Evolutionary conservation across 2,113 vertebrate genomes (phyloP), one percentile per base, ranked within the genome.

Genomic region (Scortum barcoo): DNA sequence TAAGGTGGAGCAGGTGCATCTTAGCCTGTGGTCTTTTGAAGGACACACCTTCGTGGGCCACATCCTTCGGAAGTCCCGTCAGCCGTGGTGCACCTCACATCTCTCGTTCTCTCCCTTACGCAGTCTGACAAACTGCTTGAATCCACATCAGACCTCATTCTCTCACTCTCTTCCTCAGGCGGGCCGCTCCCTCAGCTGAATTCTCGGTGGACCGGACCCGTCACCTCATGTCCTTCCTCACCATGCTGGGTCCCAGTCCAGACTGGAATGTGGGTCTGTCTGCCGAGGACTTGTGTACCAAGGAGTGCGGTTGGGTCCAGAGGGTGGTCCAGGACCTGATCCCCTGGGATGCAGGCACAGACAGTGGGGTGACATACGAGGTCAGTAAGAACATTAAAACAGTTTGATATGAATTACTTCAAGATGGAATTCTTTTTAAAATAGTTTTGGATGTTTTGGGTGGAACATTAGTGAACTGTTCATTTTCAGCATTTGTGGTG

Each of bases 231-330:
- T 99, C 98, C 87, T 99, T 99, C 94, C 92, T 99, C 24, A 97
- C 97, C 74, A 99, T 99, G 98, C 90, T 99, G 51, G 98, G 98
- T 5, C 98, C 98, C 69, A 99, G 98, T 86, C 98, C 98, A 0
- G 98, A 99, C 93, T 99, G 98, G 98, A 99, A 98, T 0, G 97
- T 99, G 85, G 98, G 98, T 24, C 92, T 99, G 5, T 97, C 98
- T 0, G 98, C 98, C 0, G 98, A 99, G 84, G 97, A 99, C 56
- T 94, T 99, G 54, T 99, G 98, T 58, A 99, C 98, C 76, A 99
- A 98, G 93, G 98, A 99, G 78, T 99, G 98, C 0, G 98, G 98
- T 60, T 99, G 98, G 98, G 97, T 95, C 33, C 98, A 99, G 94
- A 98, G 91, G 51, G 96, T 99, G 0, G 90, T 97, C 19, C 98